Conservation (phyloP, 2,888 invertebrate genomes). For the Petrophora chlorosata region DNA sequence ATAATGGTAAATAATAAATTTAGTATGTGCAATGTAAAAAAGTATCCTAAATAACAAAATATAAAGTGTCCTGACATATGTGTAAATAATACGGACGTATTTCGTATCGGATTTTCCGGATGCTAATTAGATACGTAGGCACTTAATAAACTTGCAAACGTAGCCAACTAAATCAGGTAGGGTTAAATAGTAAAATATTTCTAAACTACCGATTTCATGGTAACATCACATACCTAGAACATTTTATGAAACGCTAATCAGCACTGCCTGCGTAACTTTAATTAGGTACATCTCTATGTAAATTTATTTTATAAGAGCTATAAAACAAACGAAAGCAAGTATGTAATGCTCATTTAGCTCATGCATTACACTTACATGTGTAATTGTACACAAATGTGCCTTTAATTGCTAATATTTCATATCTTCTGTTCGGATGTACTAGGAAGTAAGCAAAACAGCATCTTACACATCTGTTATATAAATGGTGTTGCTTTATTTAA, state of each 20-base stretch:
- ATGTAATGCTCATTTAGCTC: conserved; percentile 15
- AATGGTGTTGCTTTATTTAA: conserved; percentile 5
- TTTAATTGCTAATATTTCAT: conserved; percentile 20
- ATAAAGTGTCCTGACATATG: no score
- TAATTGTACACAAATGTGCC: conserved; percentile 11
- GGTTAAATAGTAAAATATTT: no score
- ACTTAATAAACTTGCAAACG: no score
- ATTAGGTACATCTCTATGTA: conserved; percentile 21
- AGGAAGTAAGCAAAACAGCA: conserved; percentile 6
- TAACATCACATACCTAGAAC: conserved; percentile 9
- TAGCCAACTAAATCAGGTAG: no score
- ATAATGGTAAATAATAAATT: no score
- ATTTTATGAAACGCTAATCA: no score
- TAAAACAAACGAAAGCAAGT: conserved; percentile 26
- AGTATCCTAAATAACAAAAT: no score
- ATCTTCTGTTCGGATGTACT: background rate
- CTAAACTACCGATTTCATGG: conserved; percentile 22
- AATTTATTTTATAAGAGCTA: conserved; percentile 24
- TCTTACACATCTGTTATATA: conserved; percentile 6
- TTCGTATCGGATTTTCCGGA: no score
- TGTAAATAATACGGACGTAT: no score
- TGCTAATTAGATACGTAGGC: no score
- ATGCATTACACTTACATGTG: conserved; percentile 10
- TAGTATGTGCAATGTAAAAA: no score
- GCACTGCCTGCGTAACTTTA: conserved; percentile 1